A percentile compares a stretch with the other conserved stretches of the same genome.
These are phyloP conservation scores for Nebria brevicollis DNA, from an alignment of 2,888 invertebrate species.

Conservation along the genomic window DNA sequence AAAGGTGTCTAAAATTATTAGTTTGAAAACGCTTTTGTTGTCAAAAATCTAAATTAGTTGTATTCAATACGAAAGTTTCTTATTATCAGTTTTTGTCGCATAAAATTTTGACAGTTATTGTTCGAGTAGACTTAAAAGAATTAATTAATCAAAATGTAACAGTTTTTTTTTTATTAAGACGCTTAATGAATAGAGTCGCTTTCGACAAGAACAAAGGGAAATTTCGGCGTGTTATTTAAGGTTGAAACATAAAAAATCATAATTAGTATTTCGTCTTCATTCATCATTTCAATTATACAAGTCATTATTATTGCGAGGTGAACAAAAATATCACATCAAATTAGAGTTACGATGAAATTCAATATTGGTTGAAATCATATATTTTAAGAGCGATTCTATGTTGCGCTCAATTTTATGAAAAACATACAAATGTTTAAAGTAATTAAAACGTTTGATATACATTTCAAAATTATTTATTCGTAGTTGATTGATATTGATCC, in stretches of 20 bases:
- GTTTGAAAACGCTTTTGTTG: not conserved
- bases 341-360: not conserved
- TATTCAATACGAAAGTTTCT: slow-evolving; percentile 31
- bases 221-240: slow-evolving; percentile 2
- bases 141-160: slow-evolving; percentile 40
- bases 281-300: not conserved
- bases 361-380: too few species aligned
- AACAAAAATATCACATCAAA: not conserved
- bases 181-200: not conserved
- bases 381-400: too few species aligned
- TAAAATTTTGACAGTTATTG: slow-evolving; percentile 40
- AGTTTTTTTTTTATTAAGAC: slow-evolving; percentile 18
- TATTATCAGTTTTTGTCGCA: slow-evolving; percentile 21
- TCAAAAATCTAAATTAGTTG: slow-evolving; percentile 45
- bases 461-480: too few species aligned
- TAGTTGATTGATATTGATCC: too few species aligned
- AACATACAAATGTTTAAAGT: too few species aligned
- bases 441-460: too few species aligned
- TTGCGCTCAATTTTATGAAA: too few species aligned
- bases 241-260: slow-evolving; percentile 5
- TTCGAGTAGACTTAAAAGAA: slow-evolving; percentile 38
- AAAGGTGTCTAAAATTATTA: too few species aligned
- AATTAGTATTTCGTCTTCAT: slow-evolving; percentile 9
- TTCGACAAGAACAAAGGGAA: slow-evolving; percentile 25
- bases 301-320: not conserved